Conservation (phyloP, 2,797 vertebrate species). For the Lophura swinhoii region DNA sequence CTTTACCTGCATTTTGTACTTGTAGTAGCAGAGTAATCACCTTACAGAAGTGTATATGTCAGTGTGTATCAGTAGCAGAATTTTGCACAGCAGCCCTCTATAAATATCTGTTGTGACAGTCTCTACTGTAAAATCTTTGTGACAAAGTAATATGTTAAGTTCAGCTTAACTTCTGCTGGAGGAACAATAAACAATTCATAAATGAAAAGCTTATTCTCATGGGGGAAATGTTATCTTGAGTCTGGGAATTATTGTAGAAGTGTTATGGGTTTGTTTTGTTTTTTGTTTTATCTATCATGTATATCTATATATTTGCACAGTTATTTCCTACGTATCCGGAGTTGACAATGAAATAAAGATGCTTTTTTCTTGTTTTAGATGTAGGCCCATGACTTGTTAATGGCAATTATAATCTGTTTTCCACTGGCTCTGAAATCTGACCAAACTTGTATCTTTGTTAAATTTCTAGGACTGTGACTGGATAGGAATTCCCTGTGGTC, state of each 20-base stretch:
- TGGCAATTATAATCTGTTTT: not conserved
- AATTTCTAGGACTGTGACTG: not conserved
- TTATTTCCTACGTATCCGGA: not conserved
- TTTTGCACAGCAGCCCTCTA: not conserved
- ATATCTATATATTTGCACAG: not conserved
- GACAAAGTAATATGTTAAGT: not conserved
- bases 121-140: not conserved
- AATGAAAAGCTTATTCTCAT: not conserved
- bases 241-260: not conserved
- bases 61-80: not conserved
- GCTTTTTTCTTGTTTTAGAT: not conserved
- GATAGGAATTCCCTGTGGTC: not conserved
- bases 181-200: not conserved
- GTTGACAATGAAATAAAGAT: not conserved
- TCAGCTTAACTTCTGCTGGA: not conserved
- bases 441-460: not conserved
- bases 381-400: not conserved
- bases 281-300: not conserved
- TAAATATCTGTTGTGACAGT: not conserved
- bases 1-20: not conserved
- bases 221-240: not conserved
- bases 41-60: too few species aligned
- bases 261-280: not conserved
- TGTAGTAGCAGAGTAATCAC: not conserved
- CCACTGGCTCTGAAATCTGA: not conserved